phyloP scores from a whole-genome alignment of 2,797 vertebrate genomes.

The Masticophis lateralis region DNA sequence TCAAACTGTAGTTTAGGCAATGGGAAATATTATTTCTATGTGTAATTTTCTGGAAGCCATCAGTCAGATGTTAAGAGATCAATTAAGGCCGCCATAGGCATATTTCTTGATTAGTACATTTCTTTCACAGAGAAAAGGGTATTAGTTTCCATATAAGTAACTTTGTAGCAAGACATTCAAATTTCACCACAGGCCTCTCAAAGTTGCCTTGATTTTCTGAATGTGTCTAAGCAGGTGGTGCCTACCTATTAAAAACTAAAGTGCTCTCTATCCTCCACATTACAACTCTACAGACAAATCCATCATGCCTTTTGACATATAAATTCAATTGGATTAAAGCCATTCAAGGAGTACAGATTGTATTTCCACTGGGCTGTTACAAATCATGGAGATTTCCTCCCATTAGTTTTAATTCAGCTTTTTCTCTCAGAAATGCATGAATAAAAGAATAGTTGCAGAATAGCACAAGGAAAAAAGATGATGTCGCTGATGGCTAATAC shows the following conservation, averaged over 20 bases:
- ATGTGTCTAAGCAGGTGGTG: slow-evolving; percentile 23
- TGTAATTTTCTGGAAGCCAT: background rate
- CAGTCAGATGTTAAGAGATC: background rate
- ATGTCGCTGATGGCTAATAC: background rate
- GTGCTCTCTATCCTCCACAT: slow-evolving; percentile 54
- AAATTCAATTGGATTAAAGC: slow-evolving; percentile 68
- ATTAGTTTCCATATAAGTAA: slow-evolving; percentile 43
- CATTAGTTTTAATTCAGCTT: slow-evolving; percentile 38
- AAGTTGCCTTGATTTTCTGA: slow-evolving; percentile 22
- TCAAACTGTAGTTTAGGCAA: background rate
- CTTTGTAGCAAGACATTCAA: slow-evolving; percentile 6
- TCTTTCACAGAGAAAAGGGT: background rate
- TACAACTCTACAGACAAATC: slow-evolving; percentile 59
- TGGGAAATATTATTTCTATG: background rate
- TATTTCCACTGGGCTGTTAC: slow-evolving; percentile 57
- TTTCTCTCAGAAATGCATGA: slow-evolving; percentile 10
- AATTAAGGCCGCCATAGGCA: background rate
- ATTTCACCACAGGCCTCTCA: background rate
- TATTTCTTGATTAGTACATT: background rate
- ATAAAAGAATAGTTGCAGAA: background rate
- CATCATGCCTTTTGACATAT: slow-evolving; percentile 64
- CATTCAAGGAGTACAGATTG: slow-evolving; percentile 61
- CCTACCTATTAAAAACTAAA: slow-evolving; percentile 46
- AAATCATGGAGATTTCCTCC: slow-evolving; percentile 52
- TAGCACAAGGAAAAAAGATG: background rate